Conservation (phyloP, 2,113 vertebrate genomes). For the Rousettus leschenaultii region DNA sequence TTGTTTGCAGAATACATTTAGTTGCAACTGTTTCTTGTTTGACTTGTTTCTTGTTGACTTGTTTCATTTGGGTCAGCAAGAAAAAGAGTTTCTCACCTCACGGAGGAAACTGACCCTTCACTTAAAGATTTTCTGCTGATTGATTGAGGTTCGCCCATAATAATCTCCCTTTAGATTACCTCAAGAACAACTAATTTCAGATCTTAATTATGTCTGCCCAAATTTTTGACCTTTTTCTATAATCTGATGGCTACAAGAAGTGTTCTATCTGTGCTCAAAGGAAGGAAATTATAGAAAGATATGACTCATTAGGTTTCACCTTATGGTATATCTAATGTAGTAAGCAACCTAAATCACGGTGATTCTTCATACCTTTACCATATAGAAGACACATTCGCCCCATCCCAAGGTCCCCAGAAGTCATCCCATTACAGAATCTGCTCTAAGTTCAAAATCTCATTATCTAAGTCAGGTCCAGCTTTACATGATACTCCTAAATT, state of each 20-base stretch:
- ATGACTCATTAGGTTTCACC: not conserved
- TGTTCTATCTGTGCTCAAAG: not conserved
- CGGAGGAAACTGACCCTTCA: not conserved
- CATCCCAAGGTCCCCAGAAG: not conserved
- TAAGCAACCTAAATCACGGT: not conserved
- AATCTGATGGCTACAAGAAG: not conserved
- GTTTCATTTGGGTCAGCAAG: not conserved
- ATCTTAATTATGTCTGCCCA: not conserved
- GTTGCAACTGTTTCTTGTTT: not conserved
- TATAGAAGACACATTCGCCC: not conserved
- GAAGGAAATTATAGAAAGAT: not conserved
- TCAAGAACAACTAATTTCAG: not conserved
- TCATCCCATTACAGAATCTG: not conserved
- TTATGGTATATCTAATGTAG: not conserved
- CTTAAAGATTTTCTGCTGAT: not conserved
- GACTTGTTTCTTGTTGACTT: not conserved
- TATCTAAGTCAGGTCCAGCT: not conserved
- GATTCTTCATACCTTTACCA: not conserved
- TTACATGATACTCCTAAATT: not conserved
- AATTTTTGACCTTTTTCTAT: not conserved
- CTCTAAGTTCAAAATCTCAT: not conserved
- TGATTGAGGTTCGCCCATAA: not conserved
- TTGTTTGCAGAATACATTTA: not conserved
- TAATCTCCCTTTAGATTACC: not conserved
- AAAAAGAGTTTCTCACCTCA: not conserved